Conservation (phyloP, 2,113 vertebrate genomes). For the Phrynosoma platyrhinos region DNA sequence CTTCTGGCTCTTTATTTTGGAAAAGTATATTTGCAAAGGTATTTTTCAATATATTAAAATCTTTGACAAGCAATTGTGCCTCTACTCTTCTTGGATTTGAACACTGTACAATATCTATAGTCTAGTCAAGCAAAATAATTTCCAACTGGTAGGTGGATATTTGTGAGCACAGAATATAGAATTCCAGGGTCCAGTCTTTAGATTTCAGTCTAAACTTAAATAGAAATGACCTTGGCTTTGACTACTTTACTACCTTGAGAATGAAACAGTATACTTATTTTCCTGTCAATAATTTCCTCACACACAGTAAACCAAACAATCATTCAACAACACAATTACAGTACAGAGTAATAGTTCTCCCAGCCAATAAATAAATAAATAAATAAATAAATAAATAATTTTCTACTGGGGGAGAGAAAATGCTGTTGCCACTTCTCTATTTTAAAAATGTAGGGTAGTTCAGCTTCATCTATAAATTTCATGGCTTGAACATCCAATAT, state of each 20-base stretch:
- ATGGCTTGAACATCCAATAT: background rate
- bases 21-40: background rate
- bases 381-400: background rate
- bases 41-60: background rate
- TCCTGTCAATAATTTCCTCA: background rate
- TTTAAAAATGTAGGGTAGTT: background rate
- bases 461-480: background rate
- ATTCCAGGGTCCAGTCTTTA: conserved; percentile 10
- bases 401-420: background rate
- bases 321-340: conserved; percentile 18
- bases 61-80: background rate
- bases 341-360: background rate
- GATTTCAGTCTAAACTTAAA: background rate
- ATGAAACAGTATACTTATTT: conserved; percentile 29
- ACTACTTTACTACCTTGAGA: conserved; percentile 12
- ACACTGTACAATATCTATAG: background rate
- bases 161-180: background rate
- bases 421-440: background rate
- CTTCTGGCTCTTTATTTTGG: background rate
- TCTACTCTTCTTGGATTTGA: background rate
- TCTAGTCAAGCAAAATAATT: conserved; percentile 26
- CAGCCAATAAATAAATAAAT: background rate
- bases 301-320: background rate
- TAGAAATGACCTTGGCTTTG: conserved; percentile 12
- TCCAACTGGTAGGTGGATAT: background rate